Evolutionary conservation across 2,113 vertebrate genomes (phyloP), one percentile per base, ranked within the genome.

Genomic region (Anser cygnoides): DNA sequence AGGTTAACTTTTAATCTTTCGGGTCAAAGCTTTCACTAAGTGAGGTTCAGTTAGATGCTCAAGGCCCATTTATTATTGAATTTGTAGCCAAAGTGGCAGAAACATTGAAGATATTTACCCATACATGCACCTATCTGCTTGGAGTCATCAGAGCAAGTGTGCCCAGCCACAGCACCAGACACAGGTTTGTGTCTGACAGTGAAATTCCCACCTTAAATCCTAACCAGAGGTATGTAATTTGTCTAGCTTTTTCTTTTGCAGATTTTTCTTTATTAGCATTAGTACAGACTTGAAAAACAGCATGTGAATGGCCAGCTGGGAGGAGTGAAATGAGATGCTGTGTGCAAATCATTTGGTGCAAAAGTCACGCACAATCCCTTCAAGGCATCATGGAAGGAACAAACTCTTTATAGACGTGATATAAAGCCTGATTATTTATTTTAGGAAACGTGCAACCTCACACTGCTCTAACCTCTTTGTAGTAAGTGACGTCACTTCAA

Each of bases 91-190:
- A n/a, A 35, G 29, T 23, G 76, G 41, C 37, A 58, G 72, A 58
- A 67, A 41, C 17, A 18, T 1, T 6, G 63, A 7, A 39, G 77
- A 23, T 46, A 44, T 1, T 5, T 11, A 4, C 18, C 72, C 33
- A 4, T 1, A 3, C 0, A 6, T 5, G 22, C 23, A 0, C 3
- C 3, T 6, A 66, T 59, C 70, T 33, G 14, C 49, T 68, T 3
- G 13, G 25, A 41, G 33, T 6, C 2, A 2, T 23, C 1, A 5
- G 49, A 59, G 76, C 29, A 50, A n/a, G 29, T 0, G 3, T 41
- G 65, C 54, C 4, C 37, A 49, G 71, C 28, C 62, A 10, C 33
- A 39, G 37, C 59, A 29, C 35, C 28, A 15, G 37, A 44, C 82
- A 26, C 28, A 29, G 49, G 18, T 15, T 72, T 41, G 13, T 7